Percentiles rank a stretch among this genome's conserved stretches.
phyloP scores from a whole-genome alignment of 35 echinoderm and acorn worm species.

The Hemicentrotus pulcherrimus region DNA sequence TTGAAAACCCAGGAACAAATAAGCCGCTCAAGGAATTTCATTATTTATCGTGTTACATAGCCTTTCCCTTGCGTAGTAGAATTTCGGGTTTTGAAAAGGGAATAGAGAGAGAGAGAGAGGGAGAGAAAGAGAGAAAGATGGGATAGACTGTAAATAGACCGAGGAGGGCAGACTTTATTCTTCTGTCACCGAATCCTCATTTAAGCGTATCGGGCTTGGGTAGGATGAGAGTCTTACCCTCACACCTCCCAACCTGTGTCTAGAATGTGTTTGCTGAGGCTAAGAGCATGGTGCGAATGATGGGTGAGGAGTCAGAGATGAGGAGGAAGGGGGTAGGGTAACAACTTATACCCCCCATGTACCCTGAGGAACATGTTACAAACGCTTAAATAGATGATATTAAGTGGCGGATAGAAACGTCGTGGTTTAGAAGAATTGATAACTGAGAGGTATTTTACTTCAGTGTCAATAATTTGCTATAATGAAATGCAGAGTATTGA shows the following conservation, averaged over 20 bases:
- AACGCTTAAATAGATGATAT: too few species aligned
- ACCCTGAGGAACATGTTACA: background rate
- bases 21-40: too few species aligned
- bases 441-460: too few species aligned
- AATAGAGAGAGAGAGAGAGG: background rate
- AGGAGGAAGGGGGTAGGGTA: background rate
- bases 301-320: background rate
- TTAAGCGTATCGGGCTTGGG: constrained; percentile 8
- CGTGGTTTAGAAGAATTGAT: too few species aligned
- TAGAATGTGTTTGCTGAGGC: background rate
- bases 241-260: background rate
- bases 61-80: too few species aligned
- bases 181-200: background rate
- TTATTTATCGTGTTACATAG: too few species aligned
- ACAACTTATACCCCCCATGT: background rate
- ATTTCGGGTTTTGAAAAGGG: too few species aligned
- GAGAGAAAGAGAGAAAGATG: background rate
- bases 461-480: too few species aligned
- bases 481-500: too few species aligned
- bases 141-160: background rate
- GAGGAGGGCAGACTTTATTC: background rate
- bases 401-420: too few species aligned
- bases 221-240: background rate
- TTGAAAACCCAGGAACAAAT: too few species aligned
- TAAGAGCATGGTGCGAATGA: constrained; percentile 16